These are phyloP conservation scores for Miichthys miiuy DNA, from an alignment of 2,797 vertebrate species.

Conservation along the genomic window DNA sequence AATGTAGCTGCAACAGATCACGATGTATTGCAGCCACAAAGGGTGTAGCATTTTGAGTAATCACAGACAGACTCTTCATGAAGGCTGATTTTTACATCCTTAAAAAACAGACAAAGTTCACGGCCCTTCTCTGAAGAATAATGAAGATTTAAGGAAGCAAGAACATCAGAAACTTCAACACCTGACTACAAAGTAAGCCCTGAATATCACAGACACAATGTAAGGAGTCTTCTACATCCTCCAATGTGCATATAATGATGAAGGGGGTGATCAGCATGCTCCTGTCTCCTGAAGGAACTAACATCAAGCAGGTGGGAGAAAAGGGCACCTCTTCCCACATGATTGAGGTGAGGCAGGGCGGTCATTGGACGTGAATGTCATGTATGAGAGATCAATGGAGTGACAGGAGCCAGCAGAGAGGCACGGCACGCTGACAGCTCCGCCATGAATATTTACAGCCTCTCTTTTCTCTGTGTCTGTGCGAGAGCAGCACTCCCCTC, in stretches of 20 bases:
- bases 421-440: slow-evolving; percentile 60
- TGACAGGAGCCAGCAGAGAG: slow-evolving; percentile 70
- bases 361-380: slow-evolving; percentile 71
- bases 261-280: slow-evolving; percentile 35
- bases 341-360: slow-evolving; percentile 65
- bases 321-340: slow-evolving; percentile 54
- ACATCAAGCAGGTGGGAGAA: slow-evolving; percentile 49
- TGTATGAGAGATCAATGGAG: slow-evolving; percentile 75
- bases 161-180: background rate
- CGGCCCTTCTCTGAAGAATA: no score
- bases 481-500: slow-evolving; percentile 27
- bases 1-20: background rate
- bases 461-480: slow-evolving; percentile 46
- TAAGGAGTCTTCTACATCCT: slow-evolving; percentile 9
- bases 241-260: slow-evolving; percentile 11
- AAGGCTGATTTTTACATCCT: background rate
- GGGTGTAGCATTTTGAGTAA: background rate
- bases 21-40: background rate
- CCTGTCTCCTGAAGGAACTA: slow-evolving; percentile 34
- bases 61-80: background rate
- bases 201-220: background rate
- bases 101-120: background rate
- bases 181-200: background rate
- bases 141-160: background rate
- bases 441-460: slow-evolving; percentile 75